phyloP scores from a whole-genome alignment of 2,888 invertebrate species.

The Pristionchus entomophagus region DNA sequence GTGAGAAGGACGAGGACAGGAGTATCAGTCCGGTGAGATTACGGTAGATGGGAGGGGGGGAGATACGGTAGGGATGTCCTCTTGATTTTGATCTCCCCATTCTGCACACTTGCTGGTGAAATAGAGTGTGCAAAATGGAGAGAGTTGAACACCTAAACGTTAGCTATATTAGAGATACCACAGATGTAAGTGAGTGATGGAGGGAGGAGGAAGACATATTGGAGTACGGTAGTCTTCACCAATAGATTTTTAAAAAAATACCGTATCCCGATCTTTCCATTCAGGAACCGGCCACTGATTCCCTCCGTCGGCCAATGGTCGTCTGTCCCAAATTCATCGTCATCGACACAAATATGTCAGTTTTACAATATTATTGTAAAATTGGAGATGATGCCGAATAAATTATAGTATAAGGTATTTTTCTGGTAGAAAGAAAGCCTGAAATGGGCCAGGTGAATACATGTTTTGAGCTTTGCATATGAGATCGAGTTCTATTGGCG shows the following conservation, averaged over 20 bases:
- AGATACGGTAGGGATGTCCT: background rate
- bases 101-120: no score
- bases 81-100: no score
- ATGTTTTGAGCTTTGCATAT: no score
- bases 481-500: no score
- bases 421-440: no score
- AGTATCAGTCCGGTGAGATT: slow-evolving; percentile 45
- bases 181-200: no score
- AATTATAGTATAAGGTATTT: no score
- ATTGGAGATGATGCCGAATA: no score
- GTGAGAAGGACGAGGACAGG: slow-evolving; percentile 29
- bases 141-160: no score
- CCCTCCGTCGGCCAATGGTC: slow-evolving; percentile 34
- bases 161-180: no score
- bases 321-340: slow-evolving; percentile 45
- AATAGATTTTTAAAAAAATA: background rate
- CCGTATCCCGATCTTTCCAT: background rate
- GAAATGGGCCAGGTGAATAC: no score
- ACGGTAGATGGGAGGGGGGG: background rate
- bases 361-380: background rate
- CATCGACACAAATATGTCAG: slow-evolving; percentile 44
- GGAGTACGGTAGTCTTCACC: background rate
- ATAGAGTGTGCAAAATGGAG: no score
- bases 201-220: background rate
- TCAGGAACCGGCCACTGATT: slow-evolving; percentile 8